phyloP scores from a whole-genome alignment of 2,888 invertebrate genomes.

The Lasioglossum zephyrum region DNA sequence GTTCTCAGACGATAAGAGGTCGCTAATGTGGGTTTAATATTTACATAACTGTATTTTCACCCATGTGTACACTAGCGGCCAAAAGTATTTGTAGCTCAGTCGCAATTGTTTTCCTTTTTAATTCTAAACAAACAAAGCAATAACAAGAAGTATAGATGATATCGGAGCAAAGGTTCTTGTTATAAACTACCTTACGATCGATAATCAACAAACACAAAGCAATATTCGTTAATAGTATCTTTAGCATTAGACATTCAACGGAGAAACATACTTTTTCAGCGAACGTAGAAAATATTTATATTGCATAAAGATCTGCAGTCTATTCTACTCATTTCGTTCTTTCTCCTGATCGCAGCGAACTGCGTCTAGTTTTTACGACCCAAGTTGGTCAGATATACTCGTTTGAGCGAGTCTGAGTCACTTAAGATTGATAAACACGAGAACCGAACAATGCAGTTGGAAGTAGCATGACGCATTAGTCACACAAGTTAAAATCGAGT shows the following conservation, averaged over 20 bases:
- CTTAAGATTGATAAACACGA: neutral
- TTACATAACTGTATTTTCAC: neutral
- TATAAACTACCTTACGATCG: no score
- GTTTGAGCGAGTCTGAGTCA: neutral
- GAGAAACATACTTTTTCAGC: neutral
- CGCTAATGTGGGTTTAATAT: neutral
- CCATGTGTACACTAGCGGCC: neutral
- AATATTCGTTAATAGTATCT: no score
- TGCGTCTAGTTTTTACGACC: neutral
- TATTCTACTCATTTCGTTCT: neutral
- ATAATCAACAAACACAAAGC: no score
- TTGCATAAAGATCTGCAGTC: neutral
- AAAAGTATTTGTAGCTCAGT: neutral
- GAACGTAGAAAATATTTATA: neutral
- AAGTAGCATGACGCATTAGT: conserved; percentile 3
- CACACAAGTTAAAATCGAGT: neutral
- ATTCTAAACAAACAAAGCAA: neutral
- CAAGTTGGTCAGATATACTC: no score
- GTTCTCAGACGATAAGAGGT: neutral
- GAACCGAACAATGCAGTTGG: neutral
- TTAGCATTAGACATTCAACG: no score
- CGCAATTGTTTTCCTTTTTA: neutral
- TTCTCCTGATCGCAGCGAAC: neutral
- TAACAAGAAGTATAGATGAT: no score
- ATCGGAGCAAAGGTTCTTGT: no score